Evolutionary conservation across 2,113 vertebrate species (phyloP).

Genomic region (Saguinus midas): DNA sequence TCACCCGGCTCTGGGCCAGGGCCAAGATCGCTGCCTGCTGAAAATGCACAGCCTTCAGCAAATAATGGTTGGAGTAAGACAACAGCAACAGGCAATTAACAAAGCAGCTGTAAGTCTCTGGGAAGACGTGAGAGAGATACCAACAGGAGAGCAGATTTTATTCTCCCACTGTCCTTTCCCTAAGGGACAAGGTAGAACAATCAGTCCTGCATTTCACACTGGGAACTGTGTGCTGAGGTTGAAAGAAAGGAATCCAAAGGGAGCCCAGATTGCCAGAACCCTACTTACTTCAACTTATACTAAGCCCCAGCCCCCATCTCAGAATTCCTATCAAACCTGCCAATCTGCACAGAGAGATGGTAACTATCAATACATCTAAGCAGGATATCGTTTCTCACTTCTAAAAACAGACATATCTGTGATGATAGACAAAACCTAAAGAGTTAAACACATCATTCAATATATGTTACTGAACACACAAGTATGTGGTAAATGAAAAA

Average conservation of each 20-base stretch:
- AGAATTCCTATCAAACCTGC: slow-evolving; percentile 3
- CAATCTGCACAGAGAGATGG: background rate
- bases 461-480: background rate
- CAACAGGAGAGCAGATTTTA: slow-evolving; percentile 45
- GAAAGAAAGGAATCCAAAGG: slow-evolving; percentile 1
- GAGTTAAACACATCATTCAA: slow-evolving; percentile 18
- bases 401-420: slow-evolving; percentile 17
- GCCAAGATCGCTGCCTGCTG: slow-evolving; percentile 63
- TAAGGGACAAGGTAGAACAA: background rate
- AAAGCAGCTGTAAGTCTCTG: slow-evolving; percentile 67
- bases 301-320: background rate
- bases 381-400: slow-evolving; percentile 5
- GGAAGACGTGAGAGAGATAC: slow-evolving; percentile 58
- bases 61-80: slow-evolving; percentile 58
- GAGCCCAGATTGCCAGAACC: background rate
- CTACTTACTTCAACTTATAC: background rate
- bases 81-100: slow-evolving; percentile 74
- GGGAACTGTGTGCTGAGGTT: background rate
- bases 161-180: slow-evolving; percentile 41
- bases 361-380: background rate
- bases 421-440: slow-evolving; percentile 34
- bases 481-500: background rate
- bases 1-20: slow-evolving; percentile 50
- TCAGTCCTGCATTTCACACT: background rate
- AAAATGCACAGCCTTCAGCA: slow-evolving; percentile 61